phyloP scores from a whole-genome alignment of 2,113 vertebrate species.

The Pseudonaja textilis region DNA sequence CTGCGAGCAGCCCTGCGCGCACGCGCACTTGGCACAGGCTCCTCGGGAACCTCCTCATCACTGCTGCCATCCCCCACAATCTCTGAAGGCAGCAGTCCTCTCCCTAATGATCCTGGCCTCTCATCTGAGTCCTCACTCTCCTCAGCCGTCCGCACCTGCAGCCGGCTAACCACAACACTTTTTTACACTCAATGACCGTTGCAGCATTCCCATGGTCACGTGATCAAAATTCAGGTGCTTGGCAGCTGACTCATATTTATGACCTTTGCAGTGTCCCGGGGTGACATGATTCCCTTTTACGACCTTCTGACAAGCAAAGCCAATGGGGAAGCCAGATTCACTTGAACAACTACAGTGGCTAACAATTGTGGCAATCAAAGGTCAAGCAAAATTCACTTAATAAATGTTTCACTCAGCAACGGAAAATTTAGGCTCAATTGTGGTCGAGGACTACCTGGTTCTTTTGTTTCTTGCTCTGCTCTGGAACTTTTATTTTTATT shows the following conservation, averaged over 20 bases:
- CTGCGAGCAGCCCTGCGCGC: fast-evolving
- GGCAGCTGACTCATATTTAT: not conserved
- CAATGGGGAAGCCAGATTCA: not conserved
- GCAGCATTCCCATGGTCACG: not conserved
- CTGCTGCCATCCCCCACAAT: no score
- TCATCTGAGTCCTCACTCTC: no score
- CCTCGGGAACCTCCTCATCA: no score
- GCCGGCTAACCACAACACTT: not conserved
- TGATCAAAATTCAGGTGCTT: not conserved
- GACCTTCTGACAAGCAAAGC: not conserved
- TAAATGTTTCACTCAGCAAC: not conserved
- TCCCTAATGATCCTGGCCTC: no score
- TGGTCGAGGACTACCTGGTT: not conserved
- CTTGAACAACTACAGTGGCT: not conserved
- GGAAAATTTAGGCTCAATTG: not conserved
- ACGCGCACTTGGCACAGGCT: no score
- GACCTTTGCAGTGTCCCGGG: not conserved
- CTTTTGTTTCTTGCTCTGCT: not conserved
- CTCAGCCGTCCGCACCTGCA: no score
- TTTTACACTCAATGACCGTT: not conserved
- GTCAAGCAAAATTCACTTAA: not conserved
- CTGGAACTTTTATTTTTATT: not conserved
- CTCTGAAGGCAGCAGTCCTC: no score
- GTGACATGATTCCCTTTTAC: not conserved
- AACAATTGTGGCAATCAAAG: not conserved